Evolutionary conservation across 2,113 vertebrate genomes (phyloP), one percentile per base, ranked within the genome.

Genomic region (Cyanoramphus novaezelandiae): DNA sequence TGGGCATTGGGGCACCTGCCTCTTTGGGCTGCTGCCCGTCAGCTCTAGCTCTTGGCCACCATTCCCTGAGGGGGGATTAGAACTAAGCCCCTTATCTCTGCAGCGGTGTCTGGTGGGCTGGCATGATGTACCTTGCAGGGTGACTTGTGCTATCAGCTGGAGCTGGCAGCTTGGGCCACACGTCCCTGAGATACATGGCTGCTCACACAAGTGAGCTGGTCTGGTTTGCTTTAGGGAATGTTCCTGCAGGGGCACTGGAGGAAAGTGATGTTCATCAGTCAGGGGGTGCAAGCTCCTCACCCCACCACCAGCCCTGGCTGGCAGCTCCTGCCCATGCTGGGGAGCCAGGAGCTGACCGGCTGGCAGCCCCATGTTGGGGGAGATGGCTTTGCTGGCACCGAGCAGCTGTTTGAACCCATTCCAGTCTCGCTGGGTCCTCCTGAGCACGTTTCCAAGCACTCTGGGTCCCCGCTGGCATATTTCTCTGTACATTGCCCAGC

Each of bases 361-460:
- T 94, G 81, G 77, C 95, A 94, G 77, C 69, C 44, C 64, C 3
- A 5, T 11, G 9, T 37, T 1, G 17, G 70, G 57, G 81, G 59
- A 64, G 37, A 52, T n/a, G 47, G 81, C 62, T 90, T 63, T 88
- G 93, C 70, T 20, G 55, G 84, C 31, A 3, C 79, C 1, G 39
- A 97, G 90, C 96, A 97, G 97, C 96, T 97, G 95, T 91, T 91
- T 88, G 95, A 95, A 89, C 79, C 92, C 80, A 82, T 93, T 93
- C 90, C 81, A 94, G 95, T 50, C 92, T 95, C 9, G 0, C 90
- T 80, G 74, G 90, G 95, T 88, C 93, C 85, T 97, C 86, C 76
- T 0, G 27, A 91, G 93, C 3, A 14, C 9, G 1, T 90, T 95
- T 95, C 65, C 47, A 93, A 95, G 93, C 53, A 6, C 82, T 93